Base-by-base conservation (phyloP, 2,797 vertebrate genomes). In the Halcyon leucocephala region DNA sequence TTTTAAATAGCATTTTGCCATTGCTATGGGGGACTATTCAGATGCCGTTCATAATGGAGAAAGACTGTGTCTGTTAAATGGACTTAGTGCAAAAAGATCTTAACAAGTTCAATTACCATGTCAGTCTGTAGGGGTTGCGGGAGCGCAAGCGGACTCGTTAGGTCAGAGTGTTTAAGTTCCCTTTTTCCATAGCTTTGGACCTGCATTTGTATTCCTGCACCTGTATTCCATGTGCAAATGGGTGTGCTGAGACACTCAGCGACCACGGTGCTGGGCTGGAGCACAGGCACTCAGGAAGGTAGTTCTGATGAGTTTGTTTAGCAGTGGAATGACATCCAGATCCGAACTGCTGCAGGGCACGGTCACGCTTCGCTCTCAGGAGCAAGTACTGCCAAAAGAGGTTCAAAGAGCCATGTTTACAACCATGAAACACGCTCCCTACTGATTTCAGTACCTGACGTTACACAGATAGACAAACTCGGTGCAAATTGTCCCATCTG, bases 391-490 rank as follows among this genome's bases (percentile, higher is more conserved):
- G 84, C 91, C 79, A 87, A 48, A 86, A 41, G 41, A 87, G 48
- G 58, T 91, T 94, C 72, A 90, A 78, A 91, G 66, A 81, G 33
- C 65, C 69, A 33, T 62, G 84, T 91, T 94, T 93, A 90, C 84
- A 86, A 37, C 25, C 57, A 62, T 20, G 70, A 83, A 92, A 76
- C 69, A 88, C 85, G 58, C 54, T 90, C 72, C 79, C 92, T 69
- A 78, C 42, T 90, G 91, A 72, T 79, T 92, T 90, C 87, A 90
- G 22, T 76, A 76, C 73, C 69, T 94, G 89, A 88, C 61, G 48
- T 76, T 82, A 74, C 33, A 71, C 11, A 64, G 37, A 77, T n/a
- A 64, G 7, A 29, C 37, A 74, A 80, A 88, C 29, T 49, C 76
- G 46, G 25, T 48, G 21, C 46, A 74, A 85, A 83, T 81, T 76